Conservation (phyloP, 2,888 invertebrate genomes). For the Hemithea aestivaria region DNA sequence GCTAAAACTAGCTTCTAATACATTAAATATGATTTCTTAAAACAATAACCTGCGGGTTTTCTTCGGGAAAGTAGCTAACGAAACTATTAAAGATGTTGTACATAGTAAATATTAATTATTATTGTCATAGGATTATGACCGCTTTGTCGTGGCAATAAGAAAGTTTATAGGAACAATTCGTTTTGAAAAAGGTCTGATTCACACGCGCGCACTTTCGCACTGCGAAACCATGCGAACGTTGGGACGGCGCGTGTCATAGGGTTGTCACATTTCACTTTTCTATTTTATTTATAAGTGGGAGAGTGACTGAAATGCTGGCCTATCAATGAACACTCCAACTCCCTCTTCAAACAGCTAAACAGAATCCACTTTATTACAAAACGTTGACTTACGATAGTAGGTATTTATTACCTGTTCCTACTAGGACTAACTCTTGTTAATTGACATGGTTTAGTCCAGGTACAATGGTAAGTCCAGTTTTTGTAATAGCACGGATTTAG, state of each 20-base stretch:
- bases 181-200: constrained; percentile 35
- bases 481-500: too few species aligned
- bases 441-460: too few species aligned
- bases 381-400: too few species aligned
- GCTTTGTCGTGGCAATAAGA: constrained; percentile 22
- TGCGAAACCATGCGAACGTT: constrained; percentile 27
- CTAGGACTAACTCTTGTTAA: too few species aligned
- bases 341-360: too few species aligned
- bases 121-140: constrained; percentile 26
- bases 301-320: too few species aligned
- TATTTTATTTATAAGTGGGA: not conserved
- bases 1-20: too few species aligned
- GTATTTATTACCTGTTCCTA: too few species aligned
- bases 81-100: constrained; percentile 57
- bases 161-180: constrained; percentile 17
- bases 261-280: constrained; percentile 24
- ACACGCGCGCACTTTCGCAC: constrained; percentile 39
- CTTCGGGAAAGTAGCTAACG: constrained; percentile 57
- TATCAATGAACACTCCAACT: too few species aligned
- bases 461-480: too few species aligned
- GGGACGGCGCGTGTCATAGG: constrained; percentile 32
- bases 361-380: too few species aligned
- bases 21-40: too few species aligned
- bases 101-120: constrained; percentile 39
- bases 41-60: constrained; percentile 29